Evolutionary conservation across 2,888 invertebrate genomes (phyloP), one percentile per base, ranked within the genome.

Genomic region (Cephus runcator): DNA sequence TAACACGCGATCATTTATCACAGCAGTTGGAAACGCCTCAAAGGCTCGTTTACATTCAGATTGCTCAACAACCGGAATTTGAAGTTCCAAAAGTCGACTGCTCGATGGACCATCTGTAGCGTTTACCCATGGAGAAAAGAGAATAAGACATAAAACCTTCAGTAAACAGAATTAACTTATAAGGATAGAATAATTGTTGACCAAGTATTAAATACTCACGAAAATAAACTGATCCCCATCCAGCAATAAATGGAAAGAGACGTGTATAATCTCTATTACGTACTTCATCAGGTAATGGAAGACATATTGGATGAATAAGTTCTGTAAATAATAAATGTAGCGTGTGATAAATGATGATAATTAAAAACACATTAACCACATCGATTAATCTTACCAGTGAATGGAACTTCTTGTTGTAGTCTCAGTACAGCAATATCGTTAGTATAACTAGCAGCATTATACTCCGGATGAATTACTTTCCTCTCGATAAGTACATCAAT

Each of bases 381-480:
- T 75, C 15, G 30, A 34, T 68, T 69, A 69, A 69, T 85, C 92
- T 92, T 85, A 95, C 95, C 80, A 11, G 94, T 92, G 79, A 94
- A 94, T 1, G 91, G 84, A 0, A 95, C 94, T 1, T 94, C 93
- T 0, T 90, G 87, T 4, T 93, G 92, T 75, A 97, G 90, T 79
- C 93, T 93, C 0, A 98, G 90, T 1, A 98, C 89, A 0, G 96
- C 97, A 79, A 98, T 95, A 89, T 98, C 98, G 85, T 96, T 95
- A 73, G 94, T 94, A 84, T 93, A 95, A 34, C 93, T 91, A 1
- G 89, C 92, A 0, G 94, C 87, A 88, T 93, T 94, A 91, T 96
- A 97, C 1, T 93, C 86, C 81, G 96, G 95, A 88, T 97, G 97
- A 12, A 95, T 91, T 77, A 94, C 93, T 78, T 92, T 93, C 75